Evolutionary conservation across 2,113 vertebrate genomes (phyloP).

Genomic region (Chaetodon auriga): DNA sequence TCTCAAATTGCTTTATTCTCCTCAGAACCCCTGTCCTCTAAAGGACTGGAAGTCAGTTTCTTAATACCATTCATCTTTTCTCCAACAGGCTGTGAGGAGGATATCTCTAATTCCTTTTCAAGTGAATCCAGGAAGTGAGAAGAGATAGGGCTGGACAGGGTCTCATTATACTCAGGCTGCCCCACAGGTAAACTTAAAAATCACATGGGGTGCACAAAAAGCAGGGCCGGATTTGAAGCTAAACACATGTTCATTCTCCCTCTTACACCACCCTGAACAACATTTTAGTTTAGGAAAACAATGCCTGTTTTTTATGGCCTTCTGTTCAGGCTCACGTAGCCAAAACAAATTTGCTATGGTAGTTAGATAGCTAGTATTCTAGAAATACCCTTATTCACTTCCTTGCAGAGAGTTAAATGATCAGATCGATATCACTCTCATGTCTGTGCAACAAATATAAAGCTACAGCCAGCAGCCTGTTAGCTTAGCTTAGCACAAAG

Average conservation of each 20-base stretch:
- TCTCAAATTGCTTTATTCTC: slow-evolving; percentile 71
- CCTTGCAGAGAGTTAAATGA: background rate
- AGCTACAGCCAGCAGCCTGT: background rate
- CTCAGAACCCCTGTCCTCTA: slow-evolving; percentile 62
- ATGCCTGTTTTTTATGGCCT: background rate
- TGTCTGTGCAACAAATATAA: too few species aligned
- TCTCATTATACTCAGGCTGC: slow-evolving; percentile 75
- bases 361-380: too few species aligned
- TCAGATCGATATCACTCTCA: background rate
- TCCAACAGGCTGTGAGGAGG: slow-evolving; percentile 71
- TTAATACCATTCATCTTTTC: slow-evolving; percentile 78
- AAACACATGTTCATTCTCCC: slow-evolving; percentile 15
- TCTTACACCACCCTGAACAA: background rate
- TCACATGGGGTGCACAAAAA: slow-evolving; percentile 66
- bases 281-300: slow-evolving; percentile 18
- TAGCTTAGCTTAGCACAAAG: background rate
- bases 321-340: background rate
- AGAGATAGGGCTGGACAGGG: slow-evolving; percentile 60
- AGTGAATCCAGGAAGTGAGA: slow-evolving; percentile 74
- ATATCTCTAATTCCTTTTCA: slow-evolving; percentile 80
- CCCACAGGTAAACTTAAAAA: slow-evolving; percentile 73
- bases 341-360: background rate
- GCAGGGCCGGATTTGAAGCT: slow-evolving; percentile 36
- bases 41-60: slow-evolving; percentile 69
- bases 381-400: background rate